A percentile compares a stretch with the other conserved stretches of the same genome.
Evolutionary conservation across 2,113 vertebrate genomes (phyloP).

Genomic region (Zosterops pallidus): DNA sequence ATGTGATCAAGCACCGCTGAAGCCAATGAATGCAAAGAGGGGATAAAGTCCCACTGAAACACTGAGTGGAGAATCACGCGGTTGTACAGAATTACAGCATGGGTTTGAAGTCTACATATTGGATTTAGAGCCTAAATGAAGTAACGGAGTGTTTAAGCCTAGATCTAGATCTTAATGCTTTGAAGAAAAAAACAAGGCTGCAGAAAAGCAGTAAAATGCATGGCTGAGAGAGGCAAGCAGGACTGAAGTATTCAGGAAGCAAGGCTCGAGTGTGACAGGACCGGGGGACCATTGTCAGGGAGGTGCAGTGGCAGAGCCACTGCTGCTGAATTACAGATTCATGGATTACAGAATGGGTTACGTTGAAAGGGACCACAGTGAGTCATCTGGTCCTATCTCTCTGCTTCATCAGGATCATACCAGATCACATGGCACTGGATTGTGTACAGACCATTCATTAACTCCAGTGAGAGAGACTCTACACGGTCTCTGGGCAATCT

Average conservation of each 20-base stretch:
- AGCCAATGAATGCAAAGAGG: neutral
- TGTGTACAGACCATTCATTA: neutral
- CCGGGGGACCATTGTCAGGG: neutral
- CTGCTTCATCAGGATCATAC: neutral
- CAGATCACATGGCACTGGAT: neutral
- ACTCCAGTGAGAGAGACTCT: neutral
- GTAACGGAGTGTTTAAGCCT: neutral
- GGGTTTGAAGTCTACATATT: neutral
- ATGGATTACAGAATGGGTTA: neutral
- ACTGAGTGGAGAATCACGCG: neutral
- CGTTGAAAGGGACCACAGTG: neutral
- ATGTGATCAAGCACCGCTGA: neutral
- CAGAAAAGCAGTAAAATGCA: neutral
- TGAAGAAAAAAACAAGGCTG: neutral
- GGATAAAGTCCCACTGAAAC: neutral
- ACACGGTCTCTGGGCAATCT: neutral
- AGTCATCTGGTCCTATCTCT: neutral
- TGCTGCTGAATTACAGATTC: neutral
- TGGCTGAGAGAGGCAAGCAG: neutral
- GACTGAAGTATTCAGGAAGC: accelerated
- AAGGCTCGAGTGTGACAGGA: accelerated
- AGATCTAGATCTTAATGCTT: neutral
- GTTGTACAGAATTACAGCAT: neutral
- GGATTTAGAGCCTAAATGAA: neutral
- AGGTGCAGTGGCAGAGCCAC: neutral